Evolutionary conservation across 2,113 vertebrate genomes (phyloP), one percentile per base, ranked within the genome.

Genomic region (Labrus mixtus): DNA sequence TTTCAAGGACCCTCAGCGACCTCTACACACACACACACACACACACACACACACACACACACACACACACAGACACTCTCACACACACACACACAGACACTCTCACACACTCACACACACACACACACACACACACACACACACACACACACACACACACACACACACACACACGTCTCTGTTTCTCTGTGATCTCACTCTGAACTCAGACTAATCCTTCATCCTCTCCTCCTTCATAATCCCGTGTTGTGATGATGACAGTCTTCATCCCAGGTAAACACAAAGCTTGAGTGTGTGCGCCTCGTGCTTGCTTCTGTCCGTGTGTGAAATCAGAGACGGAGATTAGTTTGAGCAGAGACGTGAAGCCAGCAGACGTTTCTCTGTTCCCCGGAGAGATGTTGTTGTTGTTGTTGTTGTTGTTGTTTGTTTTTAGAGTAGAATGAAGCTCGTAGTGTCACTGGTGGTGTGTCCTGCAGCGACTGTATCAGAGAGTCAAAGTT

Each of bases 221-320:
- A 79, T 90, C 77, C 51, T 89, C 81, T 88, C 86, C 83, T 87
- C 81, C 83, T 71, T 68, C 46, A 54, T 83, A 83, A 76, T 75
- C 78, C 84, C 83, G 81, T 95, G 92, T 91, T 83, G 87, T 88
- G 90, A 92, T 88, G 90, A 92, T 85, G 84, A 56, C 93, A 95
- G 95, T 95, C 93, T 94, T 93, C 91, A 95, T 96, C 88, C 95
- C 95, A 95, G 95, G 95, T 95, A 95, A 95, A 53, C 90, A 48
- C 43, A 83, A 70, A 69, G 82, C 65, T 55, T 84, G 33, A 16
- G 77, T 89, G 87, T 94, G 83, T 76, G 75, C 53, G 75, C 53
- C 37, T 63, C 22, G 23, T 70, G 84, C 89, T 91, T 89, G 91
- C 92, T 92, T 83, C 7, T 73, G 70, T 85, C 45, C 11, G 58